Evolutionary conservation across 2,113 vertebrate species (phyloP), one percentile per base, ranked within the genome.

Genomic region (Leucosticte australis): DNA sequence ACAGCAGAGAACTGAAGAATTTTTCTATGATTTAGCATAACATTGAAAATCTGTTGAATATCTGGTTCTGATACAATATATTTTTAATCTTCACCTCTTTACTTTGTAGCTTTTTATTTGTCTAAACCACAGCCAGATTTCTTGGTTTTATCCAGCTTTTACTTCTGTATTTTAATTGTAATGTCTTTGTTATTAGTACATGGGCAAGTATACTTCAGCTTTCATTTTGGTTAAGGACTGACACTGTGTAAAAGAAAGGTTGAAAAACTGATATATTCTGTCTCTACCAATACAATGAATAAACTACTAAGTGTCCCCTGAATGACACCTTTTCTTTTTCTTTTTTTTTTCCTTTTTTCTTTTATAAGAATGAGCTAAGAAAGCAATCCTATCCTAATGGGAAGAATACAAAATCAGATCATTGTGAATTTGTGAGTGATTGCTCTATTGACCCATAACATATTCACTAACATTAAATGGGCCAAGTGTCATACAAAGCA

Each of bases 401-500:
- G 21, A 27, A 64, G 55, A 91, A 73, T 30, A 50, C 3, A 11
- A 27, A 55, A 77, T 47, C 44, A 67, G 15, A 59, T 14, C 8
- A 57, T 7, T 62, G 35, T 56, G 69, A 82, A 64, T 78, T 55
- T 83, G 18, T 56, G 50, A 94, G 11, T 91, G 50, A n/a, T 28
- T 93, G 10, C 28, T 88, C 5, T 95, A 55, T 46, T 37, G 42
- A 49, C 76, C 65, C 49, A 14, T 70, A 96, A 73, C 60, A 23
- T 73, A 35, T n/a, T 73, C 26, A 49, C 79, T 62, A 90, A 68
- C 42, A 76, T 94, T 90, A 91, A 92, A 83, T 39, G 82, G 57
- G 52, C 68, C 76, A 93, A 93, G 39, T 60, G n/a, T 93, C 55
- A 94, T 60, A 65, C 55, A 87, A 96, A 80, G 35, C 79, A 78